Conservation (phyloP, 2,113 vertebrate species). For the Aplodontia rufa region DNA sequence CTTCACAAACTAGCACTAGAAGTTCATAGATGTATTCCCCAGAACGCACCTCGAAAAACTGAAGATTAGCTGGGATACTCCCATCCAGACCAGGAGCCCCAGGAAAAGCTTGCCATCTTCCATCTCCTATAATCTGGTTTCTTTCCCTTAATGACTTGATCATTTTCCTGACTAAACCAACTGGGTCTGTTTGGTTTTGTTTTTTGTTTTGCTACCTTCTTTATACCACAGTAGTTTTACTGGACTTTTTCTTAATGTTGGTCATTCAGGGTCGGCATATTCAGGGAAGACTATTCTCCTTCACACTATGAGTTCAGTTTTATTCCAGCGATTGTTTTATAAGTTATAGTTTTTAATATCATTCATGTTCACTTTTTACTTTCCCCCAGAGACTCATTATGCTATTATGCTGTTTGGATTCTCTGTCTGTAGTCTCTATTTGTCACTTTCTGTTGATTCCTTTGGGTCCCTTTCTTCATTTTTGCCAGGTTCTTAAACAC, state of each 20-base stretch:
- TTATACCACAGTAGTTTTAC: not conserved
- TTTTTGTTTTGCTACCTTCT: not conserved
- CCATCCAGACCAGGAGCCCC: too few relatives aligned
- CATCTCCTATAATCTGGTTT: not conserved
- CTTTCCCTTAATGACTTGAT: not conserved
- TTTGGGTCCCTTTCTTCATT: not conserved
- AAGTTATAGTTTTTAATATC: conserved; percentile 12
- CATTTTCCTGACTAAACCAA: not conserved
- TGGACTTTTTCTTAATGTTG: not conserved
- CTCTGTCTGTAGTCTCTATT: not conserved
- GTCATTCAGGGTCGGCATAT: not conserved
- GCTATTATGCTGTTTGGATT: not conserved
- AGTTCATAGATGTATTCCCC: too few relatives aligned
- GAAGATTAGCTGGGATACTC: too few relatives aligned
- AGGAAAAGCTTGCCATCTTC: too few relatives aligned
- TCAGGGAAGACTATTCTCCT: not conserved
- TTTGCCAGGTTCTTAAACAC: not conserved
- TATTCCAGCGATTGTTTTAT: not conserved
- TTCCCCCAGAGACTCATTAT: not conserved
- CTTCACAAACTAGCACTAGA: too few relatives aligned
- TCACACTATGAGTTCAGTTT: not conserved
- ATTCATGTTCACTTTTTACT: not conserved
- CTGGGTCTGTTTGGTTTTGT: too few relatives aligned
- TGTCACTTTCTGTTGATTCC: not conserved
- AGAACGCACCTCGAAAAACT: too few relatives aligned